These are phyloP conservation scores for Panthera uncia DNA, from an alignment of 2,113 vertebrate genomes.

Conservation along the genomic window DNA sequence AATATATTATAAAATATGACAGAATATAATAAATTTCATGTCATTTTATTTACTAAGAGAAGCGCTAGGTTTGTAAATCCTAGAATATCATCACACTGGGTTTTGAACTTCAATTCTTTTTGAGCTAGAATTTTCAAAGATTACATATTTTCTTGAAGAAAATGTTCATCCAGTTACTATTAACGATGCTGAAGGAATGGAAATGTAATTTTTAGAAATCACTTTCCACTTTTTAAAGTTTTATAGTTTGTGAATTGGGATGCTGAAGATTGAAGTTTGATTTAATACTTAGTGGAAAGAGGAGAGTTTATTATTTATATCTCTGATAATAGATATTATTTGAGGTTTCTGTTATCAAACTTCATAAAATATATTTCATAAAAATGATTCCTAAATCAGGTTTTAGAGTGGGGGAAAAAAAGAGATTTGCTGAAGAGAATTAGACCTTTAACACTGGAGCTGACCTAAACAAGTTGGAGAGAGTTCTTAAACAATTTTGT, in stretches of 20 bases:
- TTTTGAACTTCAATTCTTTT: conserved; percentile 70
- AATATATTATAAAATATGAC: conserved; percentile 69
- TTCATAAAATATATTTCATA: conserved; percentile 58
- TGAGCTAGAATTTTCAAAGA: conserved; percentile 70
- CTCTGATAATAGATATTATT: conserved; percentile 58
- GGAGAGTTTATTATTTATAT: conserved; percentile 76
- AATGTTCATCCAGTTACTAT: conserved; percentile 62
- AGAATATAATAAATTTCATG: conserved; percentile 64
- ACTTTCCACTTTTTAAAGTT: conserved; percentile 66
- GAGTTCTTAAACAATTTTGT: conserved; percentile 40
- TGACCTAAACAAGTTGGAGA: conserved; percentile 62
- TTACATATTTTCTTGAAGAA: conserved; percentile 65
- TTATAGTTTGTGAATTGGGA: conserved; percentile 62
- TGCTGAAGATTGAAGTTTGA: conserved; percentile 75
- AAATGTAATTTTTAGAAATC: conserved; percentile 69
- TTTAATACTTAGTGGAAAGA: conserved; percentile 73
- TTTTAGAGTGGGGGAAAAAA: not conserved
- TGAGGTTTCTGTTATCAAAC: conserved; percentile 40
- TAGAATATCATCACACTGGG: conserved; percentile 44
- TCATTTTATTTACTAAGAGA: conserved; percentile 68
- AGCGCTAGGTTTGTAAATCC: conserved; percentile 65
- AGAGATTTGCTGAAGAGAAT: not conserved
- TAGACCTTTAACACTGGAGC: conserved; percentile 23
- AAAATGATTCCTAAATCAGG: conserved; percentile 64
- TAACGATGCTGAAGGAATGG: conserved; percentile 55